A percentile compares a stretch with the other conserved stretches of the same genome.
Evolutionary conservation across 2,797 vertebrate species (phyloP).

Genomic region (Mus minutoides): DNA sequence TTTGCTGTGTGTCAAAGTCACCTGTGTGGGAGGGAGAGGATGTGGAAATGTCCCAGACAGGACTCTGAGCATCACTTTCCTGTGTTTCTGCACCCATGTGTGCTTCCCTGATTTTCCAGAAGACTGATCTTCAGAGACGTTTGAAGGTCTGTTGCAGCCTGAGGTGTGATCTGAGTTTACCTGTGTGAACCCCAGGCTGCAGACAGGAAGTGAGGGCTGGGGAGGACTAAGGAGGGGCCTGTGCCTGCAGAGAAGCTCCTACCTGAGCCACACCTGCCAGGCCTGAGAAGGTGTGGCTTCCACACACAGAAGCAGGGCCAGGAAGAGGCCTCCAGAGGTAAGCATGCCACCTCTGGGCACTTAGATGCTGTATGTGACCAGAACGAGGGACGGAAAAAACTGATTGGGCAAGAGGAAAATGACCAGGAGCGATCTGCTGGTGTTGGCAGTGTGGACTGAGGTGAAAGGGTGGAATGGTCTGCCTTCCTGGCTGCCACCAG

Average conservation of each 20-base stretch:
- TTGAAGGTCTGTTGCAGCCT: neutral
- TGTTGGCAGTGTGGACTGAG: neutral
- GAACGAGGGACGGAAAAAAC: neutral
- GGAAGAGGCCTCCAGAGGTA: conserved; percentile 36
- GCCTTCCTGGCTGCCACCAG: neutral
- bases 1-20: neutral
- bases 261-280: conserved; percentile 63
- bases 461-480: neutral
- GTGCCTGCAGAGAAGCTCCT: neutral
- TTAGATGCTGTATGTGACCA: neutral
- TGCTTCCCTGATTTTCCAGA: neutral
- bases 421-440: neutral
- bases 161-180: neutral
- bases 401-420: neutral
- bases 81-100: neutral
- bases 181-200: neutral
- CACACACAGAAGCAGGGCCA: neutral
- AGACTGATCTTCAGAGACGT: neutral
- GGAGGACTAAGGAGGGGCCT: conserved; percentile 27
- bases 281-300: conserved; percentile 3
- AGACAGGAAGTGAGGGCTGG: conserved; percentile 43
- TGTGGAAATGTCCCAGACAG: neutral
- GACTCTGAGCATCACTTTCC: neutral
- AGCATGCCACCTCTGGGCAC: neutral
- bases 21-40: neutral